A percentile compares a stretch with the other conserved stretches of the same genome.
phyloP scores from a whole-genome alignment of 2,888 invertebrate species.

The Phaonia tiefii region DNA sequence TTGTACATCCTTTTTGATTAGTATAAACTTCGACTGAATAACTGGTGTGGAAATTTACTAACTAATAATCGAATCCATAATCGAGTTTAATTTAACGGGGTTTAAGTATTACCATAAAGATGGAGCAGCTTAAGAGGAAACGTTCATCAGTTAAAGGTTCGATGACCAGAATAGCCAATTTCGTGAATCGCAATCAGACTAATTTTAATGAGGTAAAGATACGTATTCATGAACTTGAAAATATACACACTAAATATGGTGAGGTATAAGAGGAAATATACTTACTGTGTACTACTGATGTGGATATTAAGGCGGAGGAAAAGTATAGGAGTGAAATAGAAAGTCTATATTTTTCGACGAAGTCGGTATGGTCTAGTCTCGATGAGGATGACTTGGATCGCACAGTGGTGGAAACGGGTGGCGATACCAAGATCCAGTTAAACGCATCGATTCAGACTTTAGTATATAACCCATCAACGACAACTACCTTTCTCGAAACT shows the following conservation, averaged over 20 bases:
- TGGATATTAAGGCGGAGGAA: neutral
- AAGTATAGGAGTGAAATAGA: neutral
- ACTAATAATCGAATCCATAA: too few relatives aligned
- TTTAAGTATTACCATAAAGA: too few relatives aligned
- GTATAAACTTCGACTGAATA: too few relatives aligned
- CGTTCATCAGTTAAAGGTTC: neutral
- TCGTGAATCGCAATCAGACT: neutral
- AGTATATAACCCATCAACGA: neutral
- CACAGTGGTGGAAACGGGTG: neutral
- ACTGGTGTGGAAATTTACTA: too few relatives aligned
- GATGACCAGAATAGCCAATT: neutral
- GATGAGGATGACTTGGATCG: neutral
- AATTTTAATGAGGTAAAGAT: neutral
- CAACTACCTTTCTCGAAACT: neutral
- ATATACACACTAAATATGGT: neutral
- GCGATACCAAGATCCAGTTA: neutral
- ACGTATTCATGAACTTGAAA: slow-evolving; percentile 1
- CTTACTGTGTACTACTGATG: neutral
- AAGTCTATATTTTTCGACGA: neutral
- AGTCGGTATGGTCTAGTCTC: neutral
- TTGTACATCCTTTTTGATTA: too few relatives aligned
- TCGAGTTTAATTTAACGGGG: too few relatives aligned
- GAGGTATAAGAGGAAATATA: neutral
- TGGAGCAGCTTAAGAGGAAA: neutral
- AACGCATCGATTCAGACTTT: neutral